A percentile compares a stretch with the other conserved stretches of the same genome.
Evolutionary conservation across 2,888 invertebrate genomes (phyloP).

Genomic region (Lithodes maja): DNA sequence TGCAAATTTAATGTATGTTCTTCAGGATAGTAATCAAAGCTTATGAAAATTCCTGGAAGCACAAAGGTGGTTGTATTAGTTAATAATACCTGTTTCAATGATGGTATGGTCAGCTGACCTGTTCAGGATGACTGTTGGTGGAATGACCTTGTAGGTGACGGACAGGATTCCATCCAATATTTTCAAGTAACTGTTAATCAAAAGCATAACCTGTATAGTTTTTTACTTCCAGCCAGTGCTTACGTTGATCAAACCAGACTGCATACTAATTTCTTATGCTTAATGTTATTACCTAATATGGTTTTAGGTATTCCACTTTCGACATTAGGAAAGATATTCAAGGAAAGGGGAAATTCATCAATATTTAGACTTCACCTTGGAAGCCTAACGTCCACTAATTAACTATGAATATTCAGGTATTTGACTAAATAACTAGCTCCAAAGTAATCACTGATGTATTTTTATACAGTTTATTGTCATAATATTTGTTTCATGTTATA

Average conservation of each 20-base stretch:
- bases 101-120: slow-evolving; percentile 44
- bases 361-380: slow-evolving; percentile 56
- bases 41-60: slow-evolving; percentile 42
- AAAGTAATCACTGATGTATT: slow-evolving; percentile 66
- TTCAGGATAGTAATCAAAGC: slow-evolving; percentile 40
- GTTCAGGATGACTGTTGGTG: slow-evolving; percentile 43
- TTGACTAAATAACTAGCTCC: slow-evolving; percentile 65
- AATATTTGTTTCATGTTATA: slow-evolving; percentile 65
- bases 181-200: slow-evolving; percentile 60
- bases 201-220: slow-evolving; percentile 65
- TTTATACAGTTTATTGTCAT: slow-evolving; percentile 65
- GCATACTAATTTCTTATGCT: slow-evolving; percentile 45
- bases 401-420: slow-evolving; percentile 65
- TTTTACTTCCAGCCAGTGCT: slow-evolving; percentile 59
- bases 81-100: slow-evolving; percentile 36
- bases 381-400: slow-evolving; percentile 61
- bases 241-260: slow-evolving; percentile 51
- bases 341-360: slow-evolving; percentile 61
- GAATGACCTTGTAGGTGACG: slow-evolving; percentile 57
- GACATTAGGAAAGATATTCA: slow-evolving; percentile 53
- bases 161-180: slow-evolving; percentile 61
- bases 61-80: slow-evolving; percentile 36
- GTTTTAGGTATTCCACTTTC: slow-evolving; percentile 50
- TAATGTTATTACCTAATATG: slow-evolving; percentile 38
- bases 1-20: slow-evolving; percentile 37